Base-by-base conservation (phyloP, 2,888 invertebrate species). In the Dastarcus helophoroides region DNA sequence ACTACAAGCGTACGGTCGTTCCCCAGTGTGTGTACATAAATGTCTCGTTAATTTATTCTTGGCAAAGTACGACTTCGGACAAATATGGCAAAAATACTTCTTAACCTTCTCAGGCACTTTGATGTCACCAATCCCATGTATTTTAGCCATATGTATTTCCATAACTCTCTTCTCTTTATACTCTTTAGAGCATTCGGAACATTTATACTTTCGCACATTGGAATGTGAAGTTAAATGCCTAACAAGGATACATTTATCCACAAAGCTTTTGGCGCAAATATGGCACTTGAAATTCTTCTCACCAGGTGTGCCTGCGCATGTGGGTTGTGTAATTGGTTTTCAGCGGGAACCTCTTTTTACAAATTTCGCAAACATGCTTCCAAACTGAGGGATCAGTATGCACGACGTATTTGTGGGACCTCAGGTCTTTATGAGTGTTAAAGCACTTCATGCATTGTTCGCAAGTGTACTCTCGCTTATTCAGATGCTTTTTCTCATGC, bases 181-280 rank as follows among this genome's bases (percentile, higher is more conserved):
- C 44, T 67, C 67, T 30, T 58, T 56, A 22, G 56, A 54, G 41
- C 69, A 69, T 40, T 67, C 64, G 12, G 62, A 51, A 42, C 69
- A 69, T 12, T 34, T 31, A 13, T 36, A 41, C 5, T 37, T 37
- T n/a, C 37, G 37, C n/a, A 39, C 25, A 30, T 46, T 44, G 2
- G 43, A 39, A 26, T 46, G 46, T 1, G 42, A 35, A 5, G 28
- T 19, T 9, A 44, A 31, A 30, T 46, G 46, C 17, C 39, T 42
- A 16, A 37, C 38, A 24, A 46, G 30, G 5, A 32, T 40, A 9
- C 32, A 23, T 19, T 44, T 43, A 14, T 36, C 39, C 9, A 38
- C 32, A 24, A 46, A 46, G 9, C 35, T 35, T 13, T 40, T 44
- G 7, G 36, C 38, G 17, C 46, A 46, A 13, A 46, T 26, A 22